A percentile compares a stretch with the other conserved stretches of the same genome.
Conservation (phyloP, 1,140 invertebrate genomes). For the Cydia splendana region DNA sequence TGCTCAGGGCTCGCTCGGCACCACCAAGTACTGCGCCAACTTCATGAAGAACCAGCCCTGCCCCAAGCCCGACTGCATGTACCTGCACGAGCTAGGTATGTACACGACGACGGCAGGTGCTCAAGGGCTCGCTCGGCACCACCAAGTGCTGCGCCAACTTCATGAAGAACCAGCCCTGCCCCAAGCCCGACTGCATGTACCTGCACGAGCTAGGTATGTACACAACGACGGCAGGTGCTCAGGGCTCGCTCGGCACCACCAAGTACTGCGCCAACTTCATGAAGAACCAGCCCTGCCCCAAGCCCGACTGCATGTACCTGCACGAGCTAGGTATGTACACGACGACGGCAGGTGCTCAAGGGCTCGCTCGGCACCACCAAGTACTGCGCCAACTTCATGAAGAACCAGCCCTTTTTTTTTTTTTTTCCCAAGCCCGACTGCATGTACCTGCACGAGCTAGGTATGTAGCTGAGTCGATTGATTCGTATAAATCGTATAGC, state of each 20-base stretch:
- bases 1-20: slow-evolving; percentile 98
- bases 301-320: slow-evolving; percentile 99
- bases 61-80: slow-evolving; percentile 99
- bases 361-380: slow-evolving; percentile 99
- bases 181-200: slow-evolving; percentile 99
- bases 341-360: slow-evolving; percentile 96
- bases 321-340: slow-evolving; percentile 91
- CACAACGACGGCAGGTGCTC: slow-evolving; percentile 91
- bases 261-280: slow-evolving; percentile 99
- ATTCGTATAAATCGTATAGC: too few relatives aligned
- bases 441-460: slow-evolving; percentile 99
- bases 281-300: slow-evolving; percentile 98
- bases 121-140: slow-evolving; percentile 98
- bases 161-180: slow-evolving; percentile 98
- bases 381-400: slow-evolving; percentile 99
- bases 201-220: slow-evolving; percentile 94
- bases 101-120: slow-evolving; percentile 89
- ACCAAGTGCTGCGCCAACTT: slow-evolving; percentile 99
- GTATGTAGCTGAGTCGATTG: too few relatives aligned
- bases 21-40: slow-evolving; percentile 99
- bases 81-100: slow-evolving; percentile 96
- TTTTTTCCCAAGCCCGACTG: slow-evolving; percentile 99
- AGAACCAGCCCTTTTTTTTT: slow-evolving; percentile 95
- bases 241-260: slow-evolving; percentile 98
- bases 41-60: slow-evolving; percentile 99